phyloP scores from a whole-genome alignment of 1,140 invertebrate genomes.

The Drosophila jambulina region DNA sequence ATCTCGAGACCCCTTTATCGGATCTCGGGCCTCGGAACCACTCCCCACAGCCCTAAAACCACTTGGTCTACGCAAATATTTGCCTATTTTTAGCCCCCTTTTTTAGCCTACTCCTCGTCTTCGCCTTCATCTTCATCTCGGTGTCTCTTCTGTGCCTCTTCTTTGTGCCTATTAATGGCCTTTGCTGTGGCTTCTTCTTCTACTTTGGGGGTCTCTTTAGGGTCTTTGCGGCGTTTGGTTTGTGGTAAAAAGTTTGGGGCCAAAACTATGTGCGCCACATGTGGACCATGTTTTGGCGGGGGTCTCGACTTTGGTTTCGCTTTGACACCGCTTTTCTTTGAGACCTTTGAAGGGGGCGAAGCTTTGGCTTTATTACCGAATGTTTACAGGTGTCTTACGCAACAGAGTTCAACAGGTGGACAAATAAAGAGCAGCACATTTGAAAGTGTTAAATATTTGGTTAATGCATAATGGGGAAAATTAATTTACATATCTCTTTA shows the following conservation, averaged over 20 bases:
- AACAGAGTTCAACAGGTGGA: conserved; percentile 41
- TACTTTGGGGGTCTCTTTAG: conserved; percentile 26
- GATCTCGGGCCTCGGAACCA: background rate
- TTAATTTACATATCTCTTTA: conserved; percentile 13
- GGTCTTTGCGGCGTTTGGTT: conserved; percentile 5
- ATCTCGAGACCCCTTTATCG: conserved; percentile 19
- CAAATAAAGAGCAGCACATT: conserved; percentile 13
- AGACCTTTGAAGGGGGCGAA: conserved; percentile 18
- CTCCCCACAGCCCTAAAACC: conserved; percentile 11
- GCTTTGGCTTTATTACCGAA: conserved; percentile 33
- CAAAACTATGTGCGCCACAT: conserved; percentile 19
- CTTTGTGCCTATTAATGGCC: conserved; percentile 62
- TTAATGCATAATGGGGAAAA: conserved; percentile 29
- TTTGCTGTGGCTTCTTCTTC: conserved; percentile 36
- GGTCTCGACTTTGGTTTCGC: conserved; percentile 25
- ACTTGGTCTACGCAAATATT: conserved; percentile 66
- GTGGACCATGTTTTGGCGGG: conserved; percentile 34
- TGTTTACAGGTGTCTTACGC: conserved; percentile 47
- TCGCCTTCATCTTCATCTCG: background rate
- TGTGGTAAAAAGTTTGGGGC: conserved; percentile 26
- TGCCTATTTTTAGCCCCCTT: conserved; percentile 45
- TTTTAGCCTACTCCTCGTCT: conserved; percentile 6
- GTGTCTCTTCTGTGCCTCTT: conserved; percentile 6
- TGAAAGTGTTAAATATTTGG: conserved; percentile 32
- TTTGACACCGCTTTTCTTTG: conserved; percentile 13